Percentiles rank a stretch among this genome's conserved stretches.
Evolutionary conservation across 2,113 vertebrate genomes (phyloP).

Genomic region (Brachyistius frenatus): DNA sequence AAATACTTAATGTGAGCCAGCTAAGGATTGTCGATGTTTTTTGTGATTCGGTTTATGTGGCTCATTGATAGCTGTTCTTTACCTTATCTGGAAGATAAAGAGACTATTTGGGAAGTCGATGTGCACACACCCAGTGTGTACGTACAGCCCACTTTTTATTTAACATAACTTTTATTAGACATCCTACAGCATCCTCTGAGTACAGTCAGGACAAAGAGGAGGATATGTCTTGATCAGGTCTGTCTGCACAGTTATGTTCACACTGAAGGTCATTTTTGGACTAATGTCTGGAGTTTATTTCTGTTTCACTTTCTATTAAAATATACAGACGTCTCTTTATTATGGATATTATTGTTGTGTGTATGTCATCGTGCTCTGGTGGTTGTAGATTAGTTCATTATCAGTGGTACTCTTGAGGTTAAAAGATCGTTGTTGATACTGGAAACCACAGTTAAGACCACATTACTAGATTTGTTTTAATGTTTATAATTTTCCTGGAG

Average conservation of each 20-base stretch:
- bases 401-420: background rate
- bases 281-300: background rate
- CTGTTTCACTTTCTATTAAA: slow-evolving; percentile 24
- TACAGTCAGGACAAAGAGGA: background rate
- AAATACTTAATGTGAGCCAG: too few species aligned
- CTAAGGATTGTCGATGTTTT: too few species aligned
- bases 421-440: too few species aligned
- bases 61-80: too few species aligned
- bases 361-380: background rate
- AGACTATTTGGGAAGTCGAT: background rate
- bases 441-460: too few species aligned
- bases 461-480: too few species aligned
- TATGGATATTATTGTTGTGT: background rate
- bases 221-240: background rate
- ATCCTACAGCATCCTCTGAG: background rate
- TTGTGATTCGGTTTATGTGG: too few species aligned
- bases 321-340: background rate
- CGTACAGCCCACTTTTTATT: background rate
- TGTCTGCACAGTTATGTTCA: background rate
- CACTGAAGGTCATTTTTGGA: background rate
- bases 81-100: too few species aligned
- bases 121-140: background rate
- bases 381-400: background rate
- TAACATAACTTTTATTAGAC: background rate
- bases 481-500: too few species aligned